Conservation (phyloP, 2,797 vertebrate species). For the Ispidina lecontei region DNA sequence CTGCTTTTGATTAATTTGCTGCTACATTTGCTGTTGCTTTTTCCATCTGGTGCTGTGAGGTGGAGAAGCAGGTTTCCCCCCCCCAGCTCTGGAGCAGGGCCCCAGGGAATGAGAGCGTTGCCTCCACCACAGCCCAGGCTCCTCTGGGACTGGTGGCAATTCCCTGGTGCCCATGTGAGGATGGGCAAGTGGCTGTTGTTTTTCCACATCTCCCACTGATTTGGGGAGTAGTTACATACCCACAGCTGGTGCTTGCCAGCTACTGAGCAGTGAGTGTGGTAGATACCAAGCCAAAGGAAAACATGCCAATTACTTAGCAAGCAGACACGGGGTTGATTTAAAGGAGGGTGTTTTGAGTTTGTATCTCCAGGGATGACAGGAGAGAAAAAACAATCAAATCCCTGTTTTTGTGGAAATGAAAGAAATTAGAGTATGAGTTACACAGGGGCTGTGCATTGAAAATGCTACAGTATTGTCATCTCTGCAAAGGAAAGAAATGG, state of each 20-base stretch:
- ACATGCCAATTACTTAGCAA: not conserved
- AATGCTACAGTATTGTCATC: not conserved
- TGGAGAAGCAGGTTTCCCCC: not conserved
- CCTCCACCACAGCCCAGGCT: not conserved
- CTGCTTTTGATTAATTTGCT: slow-evolving; percentile 45
- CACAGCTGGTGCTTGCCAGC: not conserved
- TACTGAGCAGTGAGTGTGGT: not conserved
- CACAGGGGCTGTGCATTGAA: not conserved
- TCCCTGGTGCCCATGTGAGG: not conserved
- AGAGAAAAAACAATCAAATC: not conserved
- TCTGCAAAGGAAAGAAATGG: not conserved
- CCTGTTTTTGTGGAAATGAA: not conserved
- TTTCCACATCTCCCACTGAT: not conserved
- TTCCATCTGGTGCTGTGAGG: not conserved
- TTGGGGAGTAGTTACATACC: not conserved
- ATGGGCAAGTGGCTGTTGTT: not conserved
- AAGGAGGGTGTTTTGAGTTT: not conserved
- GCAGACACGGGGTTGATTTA: not conserved
- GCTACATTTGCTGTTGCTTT: not conserved
- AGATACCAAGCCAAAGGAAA: not conserved
- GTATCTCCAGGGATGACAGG: not conserved
- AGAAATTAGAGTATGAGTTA: not conserved
- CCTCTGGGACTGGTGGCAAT: not conserved
- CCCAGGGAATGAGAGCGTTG: not conserved
- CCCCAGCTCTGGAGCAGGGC: not conserved